These are phyloP conservation scores for Antheraea yamamai DNA, from an alignment of 2,888 invertebrate genomes.

Conservation along the genomic window DNA sequence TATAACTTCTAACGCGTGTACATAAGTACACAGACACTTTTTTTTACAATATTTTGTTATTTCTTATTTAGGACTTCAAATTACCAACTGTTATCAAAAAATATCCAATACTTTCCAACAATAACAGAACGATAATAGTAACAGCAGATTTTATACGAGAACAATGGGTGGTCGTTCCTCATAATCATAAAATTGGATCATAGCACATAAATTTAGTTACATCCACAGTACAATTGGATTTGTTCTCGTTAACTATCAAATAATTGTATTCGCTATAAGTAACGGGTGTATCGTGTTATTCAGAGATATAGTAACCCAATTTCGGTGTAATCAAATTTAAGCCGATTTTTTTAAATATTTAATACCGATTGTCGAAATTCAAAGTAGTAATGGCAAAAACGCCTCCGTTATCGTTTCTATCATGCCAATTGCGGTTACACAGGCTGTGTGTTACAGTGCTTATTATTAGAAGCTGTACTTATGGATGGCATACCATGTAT, in stretches of 20 bases:
- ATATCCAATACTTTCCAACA: constrained; percentile 15
- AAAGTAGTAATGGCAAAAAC: constrained; percentile 59
- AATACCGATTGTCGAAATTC: constrained; percentile 48
- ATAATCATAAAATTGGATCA: background rate
- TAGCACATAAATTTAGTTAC: constrained; percentile 9
- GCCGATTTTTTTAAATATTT: constrained; percentile 49
- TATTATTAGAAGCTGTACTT: constrained; percentile 49
- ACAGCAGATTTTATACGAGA: constrained; percentile 12
- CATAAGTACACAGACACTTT: too few relatives aligned
- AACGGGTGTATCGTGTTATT: constrained; percentile 42
- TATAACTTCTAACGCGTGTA: too few relatives aligned
- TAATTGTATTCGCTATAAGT: constrained; percentile 41
- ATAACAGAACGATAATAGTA: constrained; percentile 27
- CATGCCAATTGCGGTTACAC: constrained; percentile 58
- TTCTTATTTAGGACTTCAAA: background rate
- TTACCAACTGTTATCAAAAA: background rate
- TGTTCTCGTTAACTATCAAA: constrained; percentile 36
- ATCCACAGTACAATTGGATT: constrained; percentile 5
- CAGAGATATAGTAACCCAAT: constrained; percentile 49
- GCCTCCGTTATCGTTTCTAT: constrained; percentile 55
- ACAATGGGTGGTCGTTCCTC: constrained; percentile 12
- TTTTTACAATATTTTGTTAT: too few relatives aligned
- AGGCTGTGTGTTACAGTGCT: constrained; percentile 57
- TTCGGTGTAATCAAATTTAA: constrained; percentile 49
- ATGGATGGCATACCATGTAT: constrained; percentile 24